These are phyloP conservation scores for Centruroides sculpturatus DNA, from an alignment of 1,140 invertebrate species.

Conservation along the genomic window DNA sequence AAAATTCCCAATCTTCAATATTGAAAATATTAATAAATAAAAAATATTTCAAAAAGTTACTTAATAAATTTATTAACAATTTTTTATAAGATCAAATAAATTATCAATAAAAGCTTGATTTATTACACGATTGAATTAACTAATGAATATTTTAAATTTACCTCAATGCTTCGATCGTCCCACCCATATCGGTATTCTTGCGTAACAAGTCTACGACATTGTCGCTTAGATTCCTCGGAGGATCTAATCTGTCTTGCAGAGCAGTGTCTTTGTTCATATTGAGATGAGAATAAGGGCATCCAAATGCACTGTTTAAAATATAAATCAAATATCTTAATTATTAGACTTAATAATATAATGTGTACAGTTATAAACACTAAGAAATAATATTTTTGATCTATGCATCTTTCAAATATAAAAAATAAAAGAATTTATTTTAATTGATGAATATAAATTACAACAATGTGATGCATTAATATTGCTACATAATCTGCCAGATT, in stretches of 20 bases:
- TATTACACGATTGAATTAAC: too few relatives aligned
- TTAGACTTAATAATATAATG: too few relatives aligned
- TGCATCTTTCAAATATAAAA: neutral
- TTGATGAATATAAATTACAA: too few relatives aligned
- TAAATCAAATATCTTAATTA: neutral
- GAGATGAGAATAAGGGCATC: slow-evolving; percentile 66
- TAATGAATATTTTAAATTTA: neutral
- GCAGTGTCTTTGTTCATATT: slow-evolving; percentile 46
- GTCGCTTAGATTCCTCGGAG: slow-evolving; percentile 2
- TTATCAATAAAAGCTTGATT: too few relatives aligned
- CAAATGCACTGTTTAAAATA: slow-evolving; percentile 39
- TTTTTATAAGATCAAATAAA: too few relatives aligned
- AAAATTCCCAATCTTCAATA: too few relatives aligned
- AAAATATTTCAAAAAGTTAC: too few relatives aligned
- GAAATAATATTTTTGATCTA: neutral
- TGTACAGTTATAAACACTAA: neutral
- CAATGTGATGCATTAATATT: too few relatives aligned
- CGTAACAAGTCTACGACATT: neutral
- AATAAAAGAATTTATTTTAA: too few relatives aligned
- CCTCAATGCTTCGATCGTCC: slow-evolving; percentile 10
- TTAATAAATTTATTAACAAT: too few relatives aligned
- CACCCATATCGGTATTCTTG: slow-evolving; percentile 1
- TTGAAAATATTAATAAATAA: too few relatives aligned
- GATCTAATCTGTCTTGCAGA: slow-evolving; percentile 26
- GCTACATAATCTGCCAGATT: too few relatives aligned